Conservation (phyloP, 2,888 invertebrate species). For the Rotaria macrura region DNA sequence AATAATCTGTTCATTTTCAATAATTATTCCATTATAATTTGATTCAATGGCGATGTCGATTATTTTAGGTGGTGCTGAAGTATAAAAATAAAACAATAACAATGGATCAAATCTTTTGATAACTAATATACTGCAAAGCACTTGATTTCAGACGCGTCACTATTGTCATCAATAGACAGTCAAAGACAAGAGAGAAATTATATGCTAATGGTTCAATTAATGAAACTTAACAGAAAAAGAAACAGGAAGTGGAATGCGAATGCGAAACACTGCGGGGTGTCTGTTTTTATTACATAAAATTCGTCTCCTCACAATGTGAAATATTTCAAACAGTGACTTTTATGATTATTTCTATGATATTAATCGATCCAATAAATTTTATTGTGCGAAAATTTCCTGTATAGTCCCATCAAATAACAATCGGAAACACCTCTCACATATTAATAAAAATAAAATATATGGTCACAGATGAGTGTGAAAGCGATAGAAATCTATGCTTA, state of each 20-base stretch:
- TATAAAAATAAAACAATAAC: neutral
- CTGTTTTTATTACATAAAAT: too few species aligned
- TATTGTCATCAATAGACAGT: neutral
- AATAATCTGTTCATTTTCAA: neutral
- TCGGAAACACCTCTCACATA: conserved; percentile 1
- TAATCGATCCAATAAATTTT: too few species aligned
- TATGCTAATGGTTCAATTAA: neutral
- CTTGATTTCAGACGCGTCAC: neutral
- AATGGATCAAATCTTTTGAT: neutral
- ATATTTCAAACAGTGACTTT: too few species aligned
- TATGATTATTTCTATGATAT: too few species aligned
- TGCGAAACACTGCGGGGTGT: too few species aligned
- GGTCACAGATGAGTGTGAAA: neutral
- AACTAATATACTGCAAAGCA: neutral
- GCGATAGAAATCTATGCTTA: neutral
- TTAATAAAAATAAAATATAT: neutral
- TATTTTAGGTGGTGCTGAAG: conserved; percentile 9
- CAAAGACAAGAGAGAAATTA: neutral
- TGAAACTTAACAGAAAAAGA: neutral
- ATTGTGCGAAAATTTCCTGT: neutral
- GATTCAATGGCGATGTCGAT: conserved; percentile 1
- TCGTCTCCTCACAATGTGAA: too few species aligned
- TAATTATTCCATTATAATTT: neutral
- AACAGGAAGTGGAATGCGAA: too few species aligned
- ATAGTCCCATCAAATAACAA: neutral